Evolutionary conservation across 2,113 vertebrate species (phyloP).

Genomic region (Erythrocebus patas): DNA sequence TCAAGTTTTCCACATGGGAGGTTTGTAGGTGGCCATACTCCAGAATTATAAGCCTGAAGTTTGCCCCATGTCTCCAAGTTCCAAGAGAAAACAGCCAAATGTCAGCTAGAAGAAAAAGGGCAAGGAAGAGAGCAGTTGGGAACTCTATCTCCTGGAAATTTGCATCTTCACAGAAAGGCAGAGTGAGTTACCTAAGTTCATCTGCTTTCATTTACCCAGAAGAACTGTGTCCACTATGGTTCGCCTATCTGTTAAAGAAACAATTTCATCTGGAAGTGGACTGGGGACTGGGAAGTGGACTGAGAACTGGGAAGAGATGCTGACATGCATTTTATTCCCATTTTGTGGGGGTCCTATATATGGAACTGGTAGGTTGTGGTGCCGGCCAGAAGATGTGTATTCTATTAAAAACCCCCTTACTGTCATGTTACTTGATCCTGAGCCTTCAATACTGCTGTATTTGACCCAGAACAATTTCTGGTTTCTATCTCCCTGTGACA

Average conservation of each 20-base stretch:
- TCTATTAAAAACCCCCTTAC: neutral
- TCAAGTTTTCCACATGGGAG: neutral
- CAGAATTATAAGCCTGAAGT: neutral
- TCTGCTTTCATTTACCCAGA: neutral
- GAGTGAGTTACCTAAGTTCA: neutral
- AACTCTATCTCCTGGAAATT: neutral
- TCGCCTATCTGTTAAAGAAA: neutral
- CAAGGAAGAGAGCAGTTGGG: neutral
- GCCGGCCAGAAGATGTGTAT: neutral
- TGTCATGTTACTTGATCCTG: neutral
- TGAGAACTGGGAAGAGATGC: neutral
- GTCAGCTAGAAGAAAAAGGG: neutral
- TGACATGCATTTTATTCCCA: neutral
- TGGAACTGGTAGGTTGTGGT: neutral
- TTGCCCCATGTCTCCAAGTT: neutral
- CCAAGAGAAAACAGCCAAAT: neutral
- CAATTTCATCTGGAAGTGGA: neutral
- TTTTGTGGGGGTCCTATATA: neutral
- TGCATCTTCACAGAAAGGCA: neutral
- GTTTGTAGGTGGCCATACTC: neutral
- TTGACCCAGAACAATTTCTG: neutral
- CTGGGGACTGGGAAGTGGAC: neutral
- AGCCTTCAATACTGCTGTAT: neutral
- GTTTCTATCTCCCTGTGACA: neutral
- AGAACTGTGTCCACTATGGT: neutral